Evolutionary conservation across 1,140 invertebrate species (phyloP), one percentile per base, ranked within the genome.

Genomic region (Plectrocnemia conspersa): DNA sequence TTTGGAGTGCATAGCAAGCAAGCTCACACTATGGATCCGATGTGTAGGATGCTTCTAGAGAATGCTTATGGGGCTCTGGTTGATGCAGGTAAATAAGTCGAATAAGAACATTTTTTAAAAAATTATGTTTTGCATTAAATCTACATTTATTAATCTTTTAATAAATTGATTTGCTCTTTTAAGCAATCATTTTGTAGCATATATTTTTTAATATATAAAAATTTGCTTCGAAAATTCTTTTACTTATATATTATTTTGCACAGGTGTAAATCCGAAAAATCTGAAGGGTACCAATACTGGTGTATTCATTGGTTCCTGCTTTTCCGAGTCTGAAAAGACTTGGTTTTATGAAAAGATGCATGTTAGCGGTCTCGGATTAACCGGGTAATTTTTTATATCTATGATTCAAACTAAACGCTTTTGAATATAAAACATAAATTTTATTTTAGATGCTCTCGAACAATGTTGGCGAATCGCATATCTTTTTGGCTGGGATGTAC

Each of bases 401-500:
- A 6, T 11, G 7, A 6, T 10, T 10, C 7, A 7, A 38, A 9
- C 7, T 6, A 6, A 38, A 11, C 36, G 9, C 15, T 16, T 27
- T 27, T 9, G 5, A 5, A 5, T n/a, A n/a, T 19, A 5, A 5
- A 15, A 13, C 16, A 36, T 36, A 13, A 36, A 36, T 13, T 6
- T 36, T 6, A 36, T 13, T 13, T 36, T 5, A 82, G 82, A 24
- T 93, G 91, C 71, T 85, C 84, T 61, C 80, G 90, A 52, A 88
- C 90, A 5, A 95, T 97, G 91, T 80, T 97, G 68, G 86, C 90
- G 1, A 93, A 94, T 72, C 78, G 91, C 48, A 79, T 96, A 36
- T 93, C 90, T 1, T 85, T 85, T 59, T 85, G 79, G 76, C 64
- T 88, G 0, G 81, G 82, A 32, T 67, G 82, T 0, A 79, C 76